These are phyloP conservation scores for Diaprepes abbreviatus DNA, from an alignment of 2,888 invertebrate species.

Conservation along the genomic window DNA sequence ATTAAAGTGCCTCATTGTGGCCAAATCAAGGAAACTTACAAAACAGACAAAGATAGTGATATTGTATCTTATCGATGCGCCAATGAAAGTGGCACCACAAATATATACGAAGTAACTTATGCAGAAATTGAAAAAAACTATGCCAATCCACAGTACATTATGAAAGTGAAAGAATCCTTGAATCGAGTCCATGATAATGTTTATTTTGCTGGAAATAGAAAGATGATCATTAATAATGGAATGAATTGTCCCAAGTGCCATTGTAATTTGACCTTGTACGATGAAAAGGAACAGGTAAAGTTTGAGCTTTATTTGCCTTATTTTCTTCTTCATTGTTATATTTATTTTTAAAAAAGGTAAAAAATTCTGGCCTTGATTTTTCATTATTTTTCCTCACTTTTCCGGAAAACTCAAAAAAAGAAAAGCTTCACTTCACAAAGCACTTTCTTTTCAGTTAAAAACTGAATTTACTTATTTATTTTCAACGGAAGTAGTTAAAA, in stretches of 20 bases:
- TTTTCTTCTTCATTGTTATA: too few relatives aligned
- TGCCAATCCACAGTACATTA: slow-evolving; percentile 35
- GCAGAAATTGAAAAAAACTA: slow-evolving; percentile 41
- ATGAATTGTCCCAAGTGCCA: slow-evolving; percentile 44
- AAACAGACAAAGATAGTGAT: not conserved
- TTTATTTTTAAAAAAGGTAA: too few relatives aligned
- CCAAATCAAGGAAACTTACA: slow-evolving; percentile 31
- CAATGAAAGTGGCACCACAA: slow-evolving; percentile 4
- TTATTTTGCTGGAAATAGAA: slow-evolving; percentile 31
- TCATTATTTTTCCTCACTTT: too few relatives aligned
- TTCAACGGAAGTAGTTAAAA: too few relatives aligned
- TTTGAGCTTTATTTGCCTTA: too few relatives aligned
- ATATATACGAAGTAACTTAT: slow-evolving; percentile 21
- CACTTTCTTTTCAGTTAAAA: too few relatives aligned
- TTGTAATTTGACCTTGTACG: slow-evolving; percentile 35
- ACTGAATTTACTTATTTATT: too few relatives aligned
- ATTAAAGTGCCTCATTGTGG: slow-evolving; percentile 61
- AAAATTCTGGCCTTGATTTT: too few relatives aligned
- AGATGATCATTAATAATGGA: slow-evolving; percentile 37
- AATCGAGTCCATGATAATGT: slow-evolving; percentile 13
- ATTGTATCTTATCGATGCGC: slow-evolving; percentile 28
- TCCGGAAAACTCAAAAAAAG: too few relatives aligned
- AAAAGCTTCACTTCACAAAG: too few relatives aligned
- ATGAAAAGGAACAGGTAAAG: slow-evolving; percentile 41
- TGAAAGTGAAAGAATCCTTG: slow-evolving; percentile 10